Percentiles rank a stretch among this genome's conserved stretches.
Evolutionary conservation across 2,113 vertebrate genomes (phyloP).

Genomic region (Phrynocephalus versicolor): DNA sequence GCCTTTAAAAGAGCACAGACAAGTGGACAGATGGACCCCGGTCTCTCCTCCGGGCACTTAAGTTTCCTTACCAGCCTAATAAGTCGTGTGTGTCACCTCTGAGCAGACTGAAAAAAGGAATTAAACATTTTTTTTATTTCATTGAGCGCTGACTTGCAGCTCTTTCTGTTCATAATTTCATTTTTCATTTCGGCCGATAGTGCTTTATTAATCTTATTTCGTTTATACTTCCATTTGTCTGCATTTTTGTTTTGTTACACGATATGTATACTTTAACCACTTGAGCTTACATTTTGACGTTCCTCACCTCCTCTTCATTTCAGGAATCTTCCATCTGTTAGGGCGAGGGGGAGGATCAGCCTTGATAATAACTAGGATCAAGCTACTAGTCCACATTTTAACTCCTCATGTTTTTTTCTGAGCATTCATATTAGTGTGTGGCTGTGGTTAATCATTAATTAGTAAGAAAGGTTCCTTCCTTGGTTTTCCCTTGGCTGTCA

Average conservation of each 20-base stretch:
- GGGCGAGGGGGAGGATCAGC: neutral
- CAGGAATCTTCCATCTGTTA: conserved; percentile 29
- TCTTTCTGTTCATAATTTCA: conserved; percentile 56
- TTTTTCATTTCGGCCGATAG: conserved; percentile 54
- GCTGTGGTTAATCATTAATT: neutral
- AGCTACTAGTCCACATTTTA: neutral
- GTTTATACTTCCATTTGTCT: conserved; percentile 46
- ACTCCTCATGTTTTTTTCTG: too few relatives aligned
- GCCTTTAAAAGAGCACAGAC: neutral
- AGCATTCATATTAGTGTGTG: neutral
- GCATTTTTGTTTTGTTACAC: conserved; percentile 38
- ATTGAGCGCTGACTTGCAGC: conserved; percentile 54
- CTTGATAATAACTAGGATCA: neutral
- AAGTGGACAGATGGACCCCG: too few relatives aligned
- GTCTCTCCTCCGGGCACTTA: too few relatives aligned
- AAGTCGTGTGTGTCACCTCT: conserved; percentile 52
- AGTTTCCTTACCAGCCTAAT: neutral
- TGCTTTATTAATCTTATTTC: conserved; percentile 58
- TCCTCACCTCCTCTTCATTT: conserved; percentile 54
- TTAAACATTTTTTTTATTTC: conserved; percentile 35
- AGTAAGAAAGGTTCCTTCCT: neutral
- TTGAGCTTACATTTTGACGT: conserved; percentile 57
- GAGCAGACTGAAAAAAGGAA: conserved; percentile 81
- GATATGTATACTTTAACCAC: conserved; percentile 40
- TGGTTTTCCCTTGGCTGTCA: neutral